Base-by-base conservation (phyloP, 1,140 invertebrate species). In the Eumaeus atala region DNA sequence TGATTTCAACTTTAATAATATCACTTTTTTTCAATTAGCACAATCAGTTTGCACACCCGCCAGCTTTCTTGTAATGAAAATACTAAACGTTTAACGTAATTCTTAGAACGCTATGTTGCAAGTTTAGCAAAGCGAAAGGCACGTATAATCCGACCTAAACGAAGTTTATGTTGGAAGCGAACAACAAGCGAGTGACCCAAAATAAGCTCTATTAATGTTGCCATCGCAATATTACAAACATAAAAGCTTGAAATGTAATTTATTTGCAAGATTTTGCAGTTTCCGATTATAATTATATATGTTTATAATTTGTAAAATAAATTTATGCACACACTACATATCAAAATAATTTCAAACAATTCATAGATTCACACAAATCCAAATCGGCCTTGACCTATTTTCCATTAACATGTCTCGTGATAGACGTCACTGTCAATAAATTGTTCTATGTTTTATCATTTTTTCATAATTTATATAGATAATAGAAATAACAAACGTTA, bases 161-260 rank as follows among this genome's bases (percentile, higher is more conserved):
- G 80, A 83, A 84, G 79, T 84, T 87, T 83, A 87, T 87, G 81
- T 85, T 84, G 80, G 82, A 87, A 85, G 78, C 85, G 84, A 83
- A 70, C 70, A 60, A 68, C 66, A 62, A 62, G 73, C 75, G 77
- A 87, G 70, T 87, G 84, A 87, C 85, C 84, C 85, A 87, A 86
- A 85, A 87, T 87, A 87, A 87, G 85, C 85, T 87, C 75, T 67
- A 62, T 58, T 67, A 76, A 75, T 87, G 81, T 84, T 87, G 80
- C 83, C 77, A 79, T 37, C 16, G 44, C 69, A 80, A 74, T 73
- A 77, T 65, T 61, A 60, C 48, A 44, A 14, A 44, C 12, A 16
- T 16, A 54, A 80, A 82, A 85, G 82, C 79, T 85, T 84, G 47
- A 61, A 66, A 67, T 67, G 48, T 36, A 12, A 16, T 18, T 42